phyloP scores from a whole-genome alignment of 2,888 invertebrate genomes.

The Brachyopa scutellaris region DNA sequence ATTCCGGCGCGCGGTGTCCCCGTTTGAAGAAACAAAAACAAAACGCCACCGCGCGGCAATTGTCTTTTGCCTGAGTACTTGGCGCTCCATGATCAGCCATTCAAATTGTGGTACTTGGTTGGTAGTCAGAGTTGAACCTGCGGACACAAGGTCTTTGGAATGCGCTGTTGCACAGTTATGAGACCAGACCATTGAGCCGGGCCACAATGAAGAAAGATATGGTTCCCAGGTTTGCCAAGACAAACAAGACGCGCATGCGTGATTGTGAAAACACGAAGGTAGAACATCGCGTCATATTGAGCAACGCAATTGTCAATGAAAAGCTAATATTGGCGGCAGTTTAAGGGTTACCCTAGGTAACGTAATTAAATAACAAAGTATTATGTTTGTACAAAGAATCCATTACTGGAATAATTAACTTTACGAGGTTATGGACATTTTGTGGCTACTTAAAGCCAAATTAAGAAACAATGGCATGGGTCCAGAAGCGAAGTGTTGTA shows the following conservation, averaged over 20 bases:
- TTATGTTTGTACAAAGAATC: too few relatives aligned
- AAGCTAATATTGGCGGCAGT: too few relatives aligned
- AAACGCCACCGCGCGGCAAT: conserved; percentile 40
- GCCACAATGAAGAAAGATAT: conserved; percentile 42
- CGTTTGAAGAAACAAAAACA: too few relatives aligned
- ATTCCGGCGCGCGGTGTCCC: conserved; percentile 47
- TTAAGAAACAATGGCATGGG: too few relatives aligned
- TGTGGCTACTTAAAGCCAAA: too few relatives aligned
- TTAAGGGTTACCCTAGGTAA: too few relatives aligned
- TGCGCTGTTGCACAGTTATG: conserved; percentile 63
- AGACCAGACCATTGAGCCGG: conserved; percentile 44
- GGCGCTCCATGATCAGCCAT: conserved; percentile 41
- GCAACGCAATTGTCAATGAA: too few relatives aligned
- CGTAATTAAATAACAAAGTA: too few relatives aligned
- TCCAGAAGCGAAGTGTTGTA: too few relatives aligned
- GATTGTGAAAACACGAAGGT: conserved; percentile 66
- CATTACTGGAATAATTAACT: too few relatives aligned
- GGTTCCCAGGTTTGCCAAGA: conserved; percentile 59
- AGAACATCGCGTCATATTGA: too few relatives aligned
- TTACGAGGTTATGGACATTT: too few relatives aligned
- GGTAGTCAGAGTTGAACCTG: conserved; percentile 59
- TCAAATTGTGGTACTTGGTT: conserved; percentile 12
- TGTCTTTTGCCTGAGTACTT: conserved; percentile 46
- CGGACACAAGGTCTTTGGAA: conserved; percentile 65
- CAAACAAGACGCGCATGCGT: conserved; percentile 40